These are phyloP conservation scores for Choloepus didactylus DNA, from an alignment of 2,797 vertebrate species.

Conservation along the genomic window DNA sequence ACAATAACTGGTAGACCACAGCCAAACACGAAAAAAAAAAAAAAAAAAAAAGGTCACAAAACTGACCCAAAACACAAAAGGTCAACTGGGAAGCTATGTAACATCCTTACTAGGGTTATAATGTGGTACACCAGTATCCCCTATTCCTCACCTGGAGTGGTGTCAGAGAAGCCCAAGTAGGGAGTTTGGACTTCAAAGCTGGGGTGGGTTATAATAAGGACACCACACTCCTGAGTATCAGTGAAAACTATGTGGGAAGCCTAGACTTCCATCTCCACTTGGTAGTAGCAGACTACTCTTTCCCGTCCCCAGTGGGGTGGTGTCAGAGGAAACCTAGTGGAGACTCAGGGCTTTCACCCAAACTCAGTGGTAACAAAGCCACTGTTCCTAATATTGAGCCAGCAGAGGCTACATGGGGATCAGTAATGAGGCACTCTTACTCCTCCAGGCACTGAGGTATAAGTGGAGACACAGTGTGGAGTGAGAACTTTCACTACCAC, in stretches of 20 bases:
- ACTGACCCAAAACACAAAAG: too few relatives aligned
- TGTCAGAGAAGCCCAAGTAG: neutral
- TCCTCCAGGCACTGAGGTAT: neutral
- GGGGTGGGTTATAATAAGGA: neutral
- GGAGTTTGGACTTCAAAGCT: neutral
- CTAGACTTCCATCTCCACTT: neutral
- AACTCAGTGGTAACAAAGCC: neutral
- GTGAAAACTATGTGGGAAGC: neutral
- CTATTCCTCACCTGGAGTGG: rapidly evolving
- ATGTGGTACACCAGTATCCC: neutral
- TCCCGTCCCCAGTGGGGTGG: neutral
- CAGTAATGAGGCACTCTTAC: neutral
- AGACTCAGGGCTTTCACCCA: neutral
- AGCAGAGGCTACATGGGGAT: neutral
- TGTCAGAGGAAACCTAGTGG: too few relatives aligned
- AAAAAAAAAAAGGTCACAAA: neutral
- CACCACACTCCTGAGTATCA: too few relatives aligned
- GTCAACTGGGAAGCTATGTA: neutral
- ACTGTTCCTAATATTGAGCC: neutral
- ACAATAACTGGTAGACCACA: neutral
- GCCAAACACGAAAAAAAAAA: neutral
- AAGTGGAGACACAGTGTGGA: neutral
- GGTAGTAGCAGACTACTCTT: neutral
- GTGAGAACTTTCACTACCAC: neutral
- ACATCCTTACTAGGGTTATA: neutral